Conservation (phyloP, 2,888 invertebrate genomes). For the Kuschelorhynchus macadamiae region DNA sequence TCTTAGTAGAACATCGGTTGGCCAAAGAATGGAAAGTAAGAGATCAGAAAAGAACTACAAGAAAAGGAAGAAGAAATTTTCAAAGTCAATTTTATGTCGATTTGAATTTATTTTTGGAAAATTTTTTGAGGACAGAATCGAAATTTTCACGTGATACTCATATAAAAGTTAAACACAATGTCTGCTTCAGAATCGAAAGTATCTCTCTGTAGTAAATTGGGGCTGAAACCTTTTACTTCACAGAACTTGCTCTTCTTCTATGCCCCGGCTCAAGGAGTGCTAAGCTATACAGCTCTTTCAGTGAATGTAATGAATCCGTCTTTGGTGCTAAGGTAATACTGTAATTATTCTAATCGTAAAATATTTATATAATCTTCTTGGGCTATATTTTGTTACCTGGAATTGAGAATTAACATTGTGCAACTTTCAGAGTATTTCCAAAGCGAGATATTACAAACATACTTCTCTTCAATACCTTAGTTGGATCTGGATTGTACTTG, state of each 20-base stretch:
- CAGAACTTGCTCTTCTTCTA: constrained; percentile 83
- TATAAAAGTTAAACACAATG: constrained; percentile 33
- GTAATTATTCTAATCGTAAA: background rate
- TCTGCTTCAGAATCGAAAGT: constrained; percentile 57
- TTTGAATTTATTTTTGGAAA: constrained; percentile 41
- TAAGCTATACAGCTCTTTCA: constrained; percentile 84
- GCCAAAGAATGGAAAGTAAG: no score
- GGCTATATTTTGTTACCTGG: no score
- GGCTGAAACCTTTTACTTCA: constrained; percentile 79
- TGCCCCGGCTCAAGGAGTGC: constrained; percentile 81
- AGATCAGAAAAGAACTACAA: no score
- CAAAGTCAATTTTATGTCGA: no score
- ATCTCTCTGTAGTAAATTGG: constrained; percentile 62
- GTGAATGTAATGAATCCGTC: constrained; percentile 89
- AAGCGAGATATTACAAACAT: constrained; percentile 85
- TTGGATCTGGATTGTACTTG: constrained; percentile 88
- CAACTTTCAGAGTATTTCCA: constrained; percentile 80
- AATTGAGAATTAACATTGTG: no score
- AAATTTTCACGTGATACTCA: constrained; percentile 44
- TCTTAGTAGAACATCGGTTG: no score
- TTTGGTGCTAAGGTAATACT: constrained; percentile 77
- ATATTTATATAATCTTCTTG: no score
- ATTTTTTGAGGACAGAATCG: constrained; percentile 12
- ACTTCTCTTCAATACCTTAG: constrained; percentile 83
- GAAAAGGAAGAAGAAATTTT: no score